A percentile compares a stretch with the other conserved stretches of the same genome.
Conservation (phyloP, 30 jellyfish, hydroid and myxozoan genomes). For the Calvadosia cruxmelitensis region DNA sequence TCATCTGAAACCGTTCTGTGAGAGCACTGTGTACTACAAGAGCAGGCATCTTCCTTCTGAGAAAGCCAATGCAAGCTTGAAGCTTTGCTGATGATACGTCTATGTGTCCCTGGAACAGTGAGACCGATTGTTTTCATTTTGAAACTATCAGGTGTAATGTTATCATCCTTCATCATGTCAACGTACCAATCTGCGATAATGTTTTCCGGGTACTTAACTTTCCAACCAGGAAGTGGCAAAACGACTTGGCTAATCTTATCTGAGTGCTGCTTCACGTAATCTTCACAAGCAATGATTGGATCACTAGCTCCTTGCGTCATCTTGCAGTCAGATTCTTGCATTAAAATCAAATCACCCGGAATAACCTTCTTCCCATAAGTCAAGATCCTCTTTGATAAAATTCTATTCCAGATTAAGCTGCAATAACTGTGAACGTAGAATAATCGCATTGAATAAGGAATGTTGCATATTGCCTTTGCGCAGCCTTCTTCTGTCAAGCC, state of each 20-base stretch:
- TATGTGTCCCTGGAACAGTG: constrained; percentile 55
- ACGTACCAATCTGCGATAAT: background rate
- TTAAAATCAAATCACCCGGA: constrained; percentile 38
- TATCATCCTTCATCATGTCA: constrained; percentile 16
- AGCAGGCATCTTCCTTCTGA: background rate
- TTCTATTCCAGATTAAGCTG: constrained; percentile 62
- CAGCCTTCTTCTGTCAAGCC: constrained; percentile 55
- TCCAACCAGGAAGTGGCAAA: constrained; percentile 59
- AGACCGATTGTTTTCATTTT: constrained; percentile 26
- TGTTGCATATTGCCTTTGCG: constrained; percentile 21
- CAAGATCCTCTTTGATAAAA: constrained; percentile 19
- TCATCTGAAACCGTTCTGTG: background rate
- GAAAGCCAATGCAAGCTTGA: constrained; percentile 14
- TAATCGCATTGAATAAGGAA: constrained; percentile 37
- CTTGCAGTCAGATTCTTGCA: background rate
- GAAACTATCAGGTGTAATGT: constrained; percentile 9
- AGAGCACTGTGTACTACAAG: background rate
- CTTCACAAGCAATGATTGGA: constrained; percentile 3
- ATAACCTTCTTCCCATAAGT: constrained; percentile 12
- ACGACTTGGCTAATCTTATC: constrained; percentile 22
- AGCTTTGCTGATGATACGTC: constrained; percentile 33
- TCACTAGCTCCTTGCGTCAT: background rate
- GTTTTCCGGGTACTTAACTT: constrained; percentile 20
- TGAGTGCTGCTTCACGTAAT: background rate
- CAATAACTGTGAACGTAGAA: constrained; percentile 72